These are phyloP conservation scores for Drosophila ficusphila DNA, from an alignment of 1,140 invertebrate genomes.

Conservation along the genomic window DNA sequence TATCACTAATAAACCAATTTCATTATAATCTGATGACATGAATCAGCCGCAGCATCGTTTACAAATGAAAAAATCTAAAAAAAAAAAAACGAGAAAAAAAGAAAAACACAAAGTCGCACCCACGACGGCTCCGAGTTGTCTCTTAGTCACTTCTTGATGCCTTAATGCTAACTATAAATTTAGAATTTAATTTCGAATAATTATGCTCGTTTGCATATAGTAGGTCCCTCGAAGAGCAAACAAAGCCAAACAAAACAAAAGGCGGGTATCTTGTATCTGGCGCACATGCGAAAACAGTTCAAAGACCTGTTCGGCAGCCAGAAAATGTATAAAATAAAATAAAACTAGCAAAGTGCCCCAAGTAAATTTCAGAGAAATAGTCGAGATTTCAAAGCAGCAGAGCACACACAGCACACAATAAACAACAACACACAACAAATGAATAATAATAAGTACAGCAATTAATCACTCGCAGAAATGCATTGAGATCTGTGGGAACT, in stretches of 20 bases:
- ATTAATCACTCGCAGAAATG: slow-evolving; percentile 47
- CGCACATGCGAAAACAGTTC: slow-evolving; percentile 77
- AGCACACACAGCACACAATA: not conserved
- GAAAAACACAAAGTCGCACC: slow-evolving; percentile 21
- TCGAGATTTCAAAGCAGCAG: slow-evolving; percentile 37
- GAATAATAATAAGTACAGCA: slow-evolving; percentile 58
- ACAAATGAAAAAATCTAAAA: slow-evolving; percentile 44
- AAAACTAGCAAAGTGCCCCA: slow-evolving; percentile 32
- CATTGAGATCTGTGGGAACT: slow-evolving; percentile 53
- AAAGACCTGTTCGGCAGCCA: slow-evolving; percentile 71
- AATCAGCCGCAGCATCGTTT: slow-evolving; percentile 59
- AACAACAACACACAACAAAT: too few species aligned
- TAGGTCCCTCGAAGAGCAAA: slow-evolving; percentile 41
- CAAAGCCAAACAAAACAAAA: slow-evolving; percentile 36
- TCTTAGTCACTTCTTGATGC: slow-evolving; percentile 45
- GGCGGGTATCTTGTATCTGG: slow-evolving; percentile 63
- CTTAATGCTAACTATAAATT: slow-evolving; percentile 74
- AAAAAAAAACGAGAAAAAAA: slow-evolving; percentile 43
- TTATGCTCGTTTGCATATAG: slow-evolving; percentile 74
- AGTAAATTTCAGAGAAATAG: slow-evolving; percentile 49
- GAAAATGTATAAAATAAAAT: slow-evolving; percentile 29
- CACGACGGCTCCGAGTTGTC: slow-evolving; percentile 42
- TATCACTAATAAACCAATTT: slow-evolving; percentile 79
- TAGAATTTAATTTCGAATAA: slow-evolving; percentile 79
- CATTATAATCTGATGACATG: slow-evolving; percentile 70